A percentile compares a stretch with the other conserved stretches of the same genome.
Evolutionary conservation across 2,888 invertebrate species (phyloP).

Genomic region (Aporophyla nigra): DNA sequence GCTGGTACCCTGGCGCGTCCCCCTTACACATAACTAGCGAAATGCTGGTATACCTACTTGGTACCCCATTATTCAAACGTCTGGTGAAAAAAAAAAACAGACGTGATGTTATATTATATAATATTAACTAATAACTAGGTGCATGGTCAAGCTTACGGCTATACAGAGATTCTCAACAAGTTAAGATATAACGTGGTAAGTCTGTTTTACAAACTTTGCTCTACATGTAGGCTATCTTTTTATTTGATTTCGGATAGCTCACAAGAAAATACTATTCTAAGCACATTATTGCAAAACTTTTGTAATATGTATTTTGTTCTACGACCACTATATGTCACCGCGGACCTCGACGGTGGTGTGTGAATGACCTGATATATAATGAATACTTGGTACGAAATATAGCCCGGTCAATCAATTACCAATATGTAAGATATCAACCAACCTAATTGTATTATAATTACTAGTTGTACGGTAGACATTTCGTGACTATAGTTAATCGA

Average conservation of each 20-base stretch:
- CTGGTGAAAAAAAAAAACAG: not conserved
- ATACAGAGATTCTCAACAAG: not conserved
- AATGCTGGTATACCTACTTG: not conserved
- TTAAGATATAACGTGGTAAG: not conserved
- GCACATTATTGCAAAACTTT: not conserved
- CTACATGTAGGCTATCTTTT: not conserved
- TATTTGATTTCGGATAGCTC: not conserved
- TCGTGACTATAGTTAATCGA: conserved; percentile 63
- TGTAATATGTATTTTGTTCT: not conserved
- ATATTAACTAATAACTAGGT: not conserved
- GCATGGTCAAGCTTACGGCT: not conserved
- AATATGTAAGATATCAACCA: conserved; percentile 37
- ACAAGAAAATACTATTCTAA: not conserved
- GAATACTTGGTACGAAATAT: not conserved
- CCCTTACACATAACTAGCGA: not conserved
- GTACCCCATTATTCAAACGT: not conserved
- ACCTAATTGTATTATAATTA: conserved; percentile 51
- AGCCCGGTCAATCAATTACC: conserved; percentile 31
- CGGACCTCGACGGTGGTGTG: not conserved
- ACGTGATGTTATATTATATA: not conserved
- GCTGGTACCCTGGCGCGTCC: no score
- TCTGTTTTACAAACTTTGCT: not conserved
- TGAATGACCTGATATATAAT: not conserved
- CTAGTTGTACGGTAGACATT: conserved; percentile 51
- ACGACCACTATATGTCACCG: not conserved